Percentiles rank a stretch among this genome's conserved stretches.
Evolutionary conservation across 2,797 vertebrate genomes (phyloP).

Genomic region (Semaprochilodus insignis): DNA sequence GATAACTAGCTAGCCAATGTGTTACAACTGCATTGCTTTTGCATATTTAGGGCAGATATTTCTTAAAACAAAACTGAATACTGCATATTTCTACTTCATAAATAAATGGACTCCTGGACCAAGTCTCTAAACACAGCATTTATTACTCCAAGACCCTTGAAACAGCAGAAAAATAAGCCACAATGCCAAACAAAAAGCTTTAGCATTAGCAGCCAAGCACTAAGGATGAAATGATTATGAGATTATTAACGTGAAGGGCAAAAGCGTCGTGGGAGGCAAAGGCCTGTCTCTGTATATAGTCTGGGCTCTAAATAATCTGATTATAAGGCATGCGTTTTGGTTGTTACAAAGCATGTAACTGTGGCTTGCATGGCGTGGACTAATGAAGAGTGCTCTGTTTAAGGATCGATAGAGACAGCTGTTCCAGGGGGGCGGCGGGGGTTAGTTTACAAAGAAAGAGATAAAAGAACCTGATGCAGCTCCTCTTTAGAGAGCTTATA

Average conservation of each 20-base stretch:
- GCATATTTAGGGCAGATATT: neutral
- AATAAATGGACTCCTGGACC: neutral
- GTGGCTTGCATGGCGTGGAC: neutral
- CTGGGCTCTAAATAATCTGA: neutral
- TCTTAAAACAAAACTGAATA: neutral
- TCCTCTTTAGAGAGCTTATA: neutral
- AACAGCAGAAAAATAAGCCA: neutral
- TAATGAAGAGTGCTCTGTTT: conserved; percentile 16
- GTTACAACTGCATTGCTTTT: too few species aligned
- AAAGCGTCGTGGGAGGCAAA: neutral
- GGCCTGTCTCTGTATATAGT: neutral
- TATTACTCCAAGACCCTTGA: neutral
- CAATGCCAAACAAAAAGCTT: neutral
- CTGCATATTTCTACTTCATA: neutral
- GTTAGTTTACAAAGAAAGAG: neutral
- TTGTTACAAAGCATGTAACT: conserved; percentile 4
- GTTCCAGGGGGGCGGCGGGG: neutral
- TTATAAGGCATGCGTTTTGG: neutral
- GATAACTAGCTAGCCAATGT: too few species aligned
- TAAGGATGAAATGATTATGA: neutral
- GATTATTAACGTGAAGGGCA: conserved; percentile 33
- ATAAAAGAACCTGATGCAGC: neutral
- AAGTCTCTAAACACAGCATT: neutral
- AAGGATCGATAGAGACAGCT: neutral
- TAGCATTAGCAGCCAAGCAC: neutral